A percentile compares a stretch with the other conserved stretches of the same genome.
phyloP scores from a whole-genome alignment of 2,888 invertebrate species.

The Cinara cedri region DNA sequence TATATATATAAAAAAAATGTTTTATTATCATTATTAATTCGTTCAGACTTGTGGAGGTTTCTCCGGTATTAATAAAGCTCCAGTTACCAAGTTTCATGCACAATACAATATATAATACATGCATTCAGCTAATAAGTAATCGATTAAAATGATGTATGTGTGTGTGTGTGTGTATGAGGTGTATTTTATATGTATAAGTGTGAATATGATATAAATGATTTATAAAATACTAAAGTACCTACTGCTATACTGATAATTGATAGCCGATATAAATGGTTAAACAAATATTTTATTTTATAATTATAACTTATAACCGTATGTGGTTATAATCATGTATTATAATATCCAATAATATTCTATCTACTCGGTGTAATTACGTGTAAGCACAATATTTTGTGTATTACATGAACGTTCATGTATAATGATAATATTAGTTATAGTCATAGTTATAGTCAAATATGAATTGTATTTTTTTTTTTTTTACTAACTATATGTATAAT shows the following conservation, averaged over 20 bases:
- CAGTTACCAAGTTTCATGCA: constrained; percentile 32
- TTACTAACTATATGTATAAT: not conserved
- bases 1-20: constrained; percentile 18
- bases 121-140: no score
- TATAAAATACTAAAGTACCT: not conserved
- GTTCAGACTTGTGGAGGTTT: constrained; percentile 55
- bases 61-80: constrained; percentile 51
- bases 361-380: not conserved
- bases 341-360: not conserved
- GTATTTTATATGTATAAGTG: not conserved
- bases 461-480: no score
- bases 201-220: not conserved
- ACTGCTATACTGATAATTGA: not conserved
- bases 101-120: not conserved
- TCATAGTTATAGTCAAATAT: not conserved
- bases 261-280: not conserved
- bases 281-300: not conserved
- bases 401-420: constrained; percentile 21
- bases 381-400: not conserved
- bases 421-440: not conserved
- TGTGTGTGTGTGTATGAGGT: not conserved
- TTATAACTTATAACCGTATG: not conserved
- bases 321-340: not conserved
- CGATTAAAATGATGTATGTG: not conserved
- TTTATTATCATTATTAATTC: constrained; percentile 14